phyloP scores from a whole-genome alignment of 2,888 invertebrate species.

The Apomyelois bistriatella region DNA sequence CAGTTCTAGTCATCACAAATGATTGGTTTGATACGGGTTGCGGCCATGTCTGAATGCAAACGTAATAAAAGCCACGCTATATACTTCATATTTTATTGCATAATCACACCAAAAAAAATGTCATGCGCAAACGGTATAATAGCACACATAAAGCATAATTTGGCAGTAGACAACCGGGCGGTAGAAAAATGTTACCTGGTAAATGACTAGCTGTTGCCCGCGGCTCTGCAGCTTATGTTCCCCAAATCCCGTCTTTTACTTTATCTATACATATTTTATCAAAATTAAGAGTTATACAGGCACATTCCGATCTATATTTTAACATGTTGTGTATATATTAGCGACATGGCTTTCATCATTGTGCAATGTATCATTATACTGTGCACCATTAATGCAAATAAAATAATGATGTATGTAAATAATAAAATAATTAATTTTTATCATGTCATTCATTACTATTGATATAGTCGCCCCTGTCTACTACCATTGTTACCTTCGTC shows the following conservation, averaged over 20 bases:
- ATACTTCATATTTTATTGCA: slow-evolving; percentile 41
- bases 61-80: slow-evolving; percentile 47
- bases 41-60: slow-evolving; percentile 26
- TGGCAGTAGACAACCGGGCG: slow-evolving; percentile 26
- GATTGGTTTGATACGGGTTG: slow-evolving; percentile 67
- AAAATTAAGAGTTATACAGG: too few species aligned
- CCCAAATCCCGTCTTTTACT: too few species aligned
- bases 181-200: slow-evolving; percentile 36
- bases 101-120: slow-evolving; percentile 31
- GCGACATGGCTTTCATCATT: too few species aligned
- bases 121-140: slow-evolving; percentile 59
- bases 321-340: too few species aligned
- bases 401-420: too few species aligned
- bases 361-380: too few species aligned
- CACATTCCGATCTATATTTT: too few species aligned
- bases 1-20: slow-evolving; percentile 35
- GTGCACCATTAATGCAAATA: too few species aligned
- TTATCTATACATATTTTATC: too few species aligned
- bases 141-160: slow-evolving; percentile 65
- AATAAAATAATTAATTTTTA: background rate
- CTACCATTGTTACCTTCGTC: slow-evolving; percentile 85
- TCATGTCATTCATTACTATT: background rate
- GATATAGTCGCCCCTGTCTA: slow-evolving; percentile 45
- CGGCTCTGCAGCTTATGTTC: too few species aligned
- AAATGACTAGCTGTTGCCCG: too few species aligned